Percentiles rank a stretch among this genome's conserved stretches.
phyloP scores from a whole-genome alignment of 2,888 invertebrate genomes.

The Oegoconia quadripuncta region DNA sequence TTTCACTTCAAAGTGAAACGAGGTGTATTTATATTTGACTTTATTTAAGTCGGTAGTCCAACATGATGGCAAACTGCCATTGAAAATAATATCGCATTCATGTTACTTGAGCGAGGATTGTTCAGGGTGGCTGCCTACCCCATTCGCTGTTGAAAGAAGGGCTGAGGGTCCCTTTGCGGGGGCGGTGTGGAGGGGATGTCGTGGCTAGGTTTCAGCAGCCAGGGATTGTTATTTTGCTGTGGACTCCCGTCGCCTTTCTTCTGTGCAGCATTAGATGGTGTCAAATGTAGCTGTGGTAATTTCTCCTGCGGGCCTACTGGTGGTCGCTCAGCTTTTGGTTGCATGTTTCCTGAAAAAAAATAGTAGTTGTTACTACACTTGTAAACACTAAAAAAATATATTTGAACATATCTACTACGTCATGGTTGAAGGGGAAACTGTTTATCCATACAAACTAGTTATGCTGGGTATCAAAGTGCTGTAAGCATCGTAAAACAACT shows the following conservation, averaged over 20 bases:
- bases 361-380: not conserved
- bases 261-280: constrained; percentile 51
- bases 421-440: too few relatives aligned
- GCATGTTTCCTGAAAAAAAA: constrained; percentile 55
- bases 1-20: constrained; percentile 40
- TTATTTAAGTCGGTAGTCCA: constrained; percentile 48
- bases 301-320: constrained; percentile 53
- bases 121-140: constrained; percentile 45
- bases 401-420: not conserved
- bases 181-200: constrained; percentile 70
- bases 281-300: constrained; percentile 59
- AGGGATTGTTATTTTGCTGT: constrained; percentile 47
- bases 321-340: constrained; percentile 62
- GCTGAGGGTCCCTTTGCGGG: constrained; percentile 53
- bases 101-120: constrained; percentile 28
- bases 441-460: too few relatives aligned
- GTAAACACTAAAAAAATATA: not conserved
- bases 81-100: constrained; percentile 36
- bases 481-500: not conserved
- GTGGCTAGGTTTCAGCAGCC: constrained; percentile 62
- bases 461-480: not conserved
- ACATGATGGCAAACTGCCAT: constrained; percentile 70
- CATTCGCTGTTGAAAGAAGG: constrained; percentile 64
- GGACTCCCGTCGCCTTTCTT: constrained; percentile 40
- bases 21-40: constrained; percentile 62